phyloP scores from a whole-genome alignment of 2,888 invertebrate species.

The Elegia similella region DNA sequence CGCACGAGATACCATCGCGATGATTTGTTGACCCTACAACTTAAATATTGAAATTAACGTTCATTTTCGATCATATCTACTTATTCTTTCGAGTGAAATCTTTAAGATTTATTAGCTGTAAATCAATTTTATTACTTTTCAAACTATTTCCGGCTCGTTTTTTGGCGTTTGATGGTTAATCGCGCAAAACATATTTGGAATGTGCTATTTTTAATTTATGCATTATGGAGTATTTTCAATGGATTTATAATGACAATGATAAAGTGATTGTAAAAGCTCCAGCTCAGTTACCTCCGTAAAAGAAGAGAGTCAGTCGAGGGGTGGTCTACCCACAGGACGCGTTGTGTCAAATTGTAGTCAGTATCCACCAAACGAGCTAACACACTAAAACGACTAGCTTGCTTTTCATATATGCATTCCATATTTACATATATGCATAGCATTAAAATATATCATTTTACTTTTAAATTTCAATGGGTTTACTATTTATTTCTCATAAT shows the following conservation, averaged over 20 bases:
- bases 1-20: constrained; percentile 72
- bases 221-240: too few relatives aligned
- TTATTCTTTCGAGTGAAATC: constrained; percentile 31
- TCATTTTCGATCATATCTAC: constrained; percentile 71
- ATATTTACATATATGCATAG: too few relatives aligned
- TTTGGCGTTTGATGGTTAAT: too few relatives aligned
- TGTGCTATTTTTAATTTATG: too few relatives aligned
- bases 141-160: constrained; percentile 16
- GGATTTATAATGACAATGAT: too few relatives aligned
- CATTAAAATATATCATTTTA: too few relatives aligned
- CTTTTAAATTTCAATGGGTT: too few relatives aligned
- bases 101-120: constrained; percentile 32
- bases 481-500: too few relatives aligned
- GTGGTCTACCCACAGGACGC: neutral
- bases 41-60: constrained; percentile 79
- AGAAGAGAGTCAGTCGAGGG: neutral
- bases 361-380: neutral
- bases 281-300: too few relatives aligned
- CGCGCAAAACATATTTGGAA: too few relatives aligned
- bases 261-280: too few relatives aligned
- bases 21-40: constrained; percentile 77
- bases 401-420: too few relatives aligned
- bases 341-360: constrained; percentile 3
- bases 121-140: constrained; percentile 22
- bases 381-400: neutral